Evolutionary conservation across 2,888 invertebrate species (phyloP).

Genomic region (Coenonympha glycerion): DNA sequence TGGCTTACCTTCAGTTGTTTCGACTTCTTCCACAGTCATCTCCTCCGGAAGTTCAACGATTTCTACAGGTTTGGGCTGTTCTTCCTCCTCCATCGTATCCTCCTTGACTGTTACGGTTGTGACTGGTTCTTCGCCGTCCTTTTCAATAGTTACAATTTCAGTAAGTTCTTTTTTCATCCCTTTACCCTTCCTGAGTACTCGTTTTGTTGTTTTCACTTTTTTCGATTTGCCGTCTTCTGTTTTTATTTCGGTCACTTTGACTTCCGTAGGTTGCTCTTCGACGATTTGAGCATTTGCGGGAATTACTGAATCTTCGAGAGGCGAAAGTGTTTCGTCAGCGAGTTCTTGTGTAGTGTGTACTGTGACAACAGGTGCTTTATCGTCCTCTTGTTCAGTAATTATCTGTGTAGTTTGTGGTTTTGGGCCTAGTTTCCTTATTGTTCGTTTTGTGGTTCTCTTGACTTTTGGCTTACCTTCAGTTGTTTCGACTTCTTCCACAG

Average conservation of each 20-base stretch:
- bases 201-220: slow-evolving; percentile 44
- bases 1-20: slow-evolving; percentile 39
- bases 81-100: slow-evolving; percentile 29
- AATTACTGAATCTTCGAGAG: slow-evolving; percentile 22
- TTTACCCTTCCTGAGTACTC: not conserved
- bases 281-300: slow-evolving; percentile 26
- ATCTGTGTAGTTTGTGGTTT: slow-evolving; percentile 1
- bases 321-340: slow-evolving; percentile 29
- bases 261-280: slow-evolving; percentile 24
- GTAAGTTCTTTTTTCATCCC: slow-evolving; percentile 34
- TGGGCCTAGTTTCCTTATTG: slow-evolving; percentile 27
- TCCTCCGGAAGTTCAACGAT: not conserved
- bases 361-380: slow-evolving; percentile 43
- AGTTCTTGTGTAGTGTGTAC: slow-evolving; percentile 31
- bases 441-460: slow-evolving; percentile 36
- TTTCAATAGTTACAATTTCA: slow-evolving; percentile 4
- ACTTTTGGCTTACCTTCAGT: slow-evolving; percentile 42
- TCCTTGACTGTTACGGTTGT: slow-evolving; percentile 24
- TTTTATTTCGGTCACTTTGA: not conserved
- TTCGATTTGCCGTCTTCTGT: slow-evolving; percentile 34
- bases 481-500: too few relatives aligned
- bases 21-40: slow-evolving; percentile 20
- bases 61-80: slow-evolving; percentile 1
- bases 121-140: not conserved
- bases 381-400: slow-evolving; percentile 37